These are phyloP conservation scores for Intellagama lesueurii DNA, from an alignment of 2,797 vertebrate genomes.

Conservation along the genomic window DNA sequence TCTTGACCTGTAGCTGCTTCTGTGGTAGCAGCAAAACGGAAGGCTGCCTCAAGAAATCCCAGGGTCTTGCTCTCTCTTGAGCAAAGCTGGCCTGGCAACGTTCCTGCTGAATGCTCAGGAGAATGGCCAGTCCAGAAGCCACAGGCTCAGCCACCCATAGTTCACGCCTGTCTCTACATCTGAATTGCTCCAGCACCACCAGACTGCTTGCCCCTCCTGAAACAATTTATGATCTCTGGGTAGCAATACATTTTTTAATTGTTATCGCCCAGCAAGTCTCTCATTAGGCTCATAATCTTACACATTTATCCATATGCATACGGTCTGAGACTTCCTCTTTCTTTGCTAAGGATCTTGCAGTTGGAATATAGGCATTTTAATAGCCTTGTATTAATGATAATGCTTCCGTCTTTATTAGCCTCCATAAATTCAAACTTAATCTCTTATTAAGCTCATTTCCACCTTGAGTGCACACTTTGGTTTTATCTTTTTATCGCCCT, in stretches of 20 bases:
- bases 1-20: background rate
- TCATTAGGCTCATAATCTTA: slow-evolving; percentile 9
- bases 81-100: background rate
- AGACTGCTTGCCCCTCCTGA: slow-evolving; percentile 12
- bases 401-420: slow-evolving; percentile 47
- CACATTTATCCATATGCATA: slow-evolving; percentile 41
- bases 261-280: slow-evolving; percentile 44
- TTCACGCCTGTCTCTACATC: slow-evolving; percentile 20
- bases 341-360: slow-evolving; percentile 20
- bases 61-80: background rate
- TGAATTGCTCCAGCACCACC: slow-evolving; percentile 45
- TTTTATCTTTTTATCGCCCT: slow-evolving; percentile 45
- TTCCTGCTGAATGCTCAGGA: slow-evolving; percentile 9
- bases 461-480: slow-evolving; percentile 32
- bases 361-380: slow-evolving; percentile 39
- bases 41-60: background rate
- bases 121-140: background rate
- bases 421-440: slow-evolving; percentile 50
- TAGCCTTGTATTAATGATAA: slow-evolving; percentile 41
- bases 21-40: background rate
- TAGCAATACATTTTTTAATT: slow-evolving; percentile 50
- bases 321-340: slow-evolving; percentile 8
- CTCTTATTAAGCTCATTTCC: slow-evolving; percentile 51
- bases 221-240: slow-evolving; percentile 37
- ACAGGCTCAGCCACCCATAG: slow-evolving; percentile 20